Base-by-base conservation (phyloP, 1,140 invertebrate species). In the Drosophila tristis region DNA sequence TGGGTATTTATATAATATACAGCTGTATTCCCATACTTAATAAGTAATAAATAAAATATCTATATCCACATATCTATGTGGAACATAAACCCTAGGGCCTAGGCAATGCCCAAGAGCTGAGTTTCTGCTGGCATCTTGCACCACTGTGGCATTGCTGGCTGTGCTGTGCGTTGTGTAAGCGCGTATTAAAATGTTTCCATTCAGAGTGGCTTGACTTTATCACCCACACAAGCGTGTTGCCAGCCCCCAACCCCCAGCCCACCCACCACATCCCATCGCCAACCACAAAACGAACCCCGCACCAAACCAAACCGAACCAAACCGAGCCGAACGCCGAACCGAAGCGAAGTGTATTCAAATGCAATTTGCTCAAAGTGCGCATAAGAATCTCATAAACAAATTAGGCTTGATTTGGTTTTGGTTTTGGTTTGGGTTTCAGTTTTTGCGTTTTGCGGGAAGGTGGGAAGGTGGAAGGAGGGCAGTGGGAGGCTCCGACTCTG, bases 331-430 rank as follows among this genome's bases (percentile, higher is more conserved):
- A n/a, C n/a, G 16, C 20, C 20, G 2, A 20, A 2, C 20, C 20
- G 20, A 20, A 20, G 20, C 20, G 20, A 20, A 35, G 9, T n/a
- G 57, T 44, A 84, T 85, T 76, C 56, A 80, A 85, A 80, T 76
- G 80, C 76, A 85, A 84, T 84, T 84, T 79, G 79, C 60, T 68
- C 60, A 42, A 65, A 81, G 79, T 78, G 78, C 77, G 56, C 72
- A 80, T 79, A 76, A 80, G 77, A 78, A 67, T 70, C 29, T 48
- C 64, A 67, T 63, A 70, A 80, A 54, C 71, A 80, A 65, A 68
- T 74, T 72, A 72, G 49, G 49, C 53, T 44, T 51, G 55, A 70
- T 59, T 72, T 39, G 11, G 11, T 13, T 35, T 47, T 47, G 13
- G 15, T 15, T 44, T 6, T 49, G 51, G 42, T 54, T 23, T 25